Conservation (phyloP, 2,888 invertebrate genomes). For the Limenitis camilla region DNA sequence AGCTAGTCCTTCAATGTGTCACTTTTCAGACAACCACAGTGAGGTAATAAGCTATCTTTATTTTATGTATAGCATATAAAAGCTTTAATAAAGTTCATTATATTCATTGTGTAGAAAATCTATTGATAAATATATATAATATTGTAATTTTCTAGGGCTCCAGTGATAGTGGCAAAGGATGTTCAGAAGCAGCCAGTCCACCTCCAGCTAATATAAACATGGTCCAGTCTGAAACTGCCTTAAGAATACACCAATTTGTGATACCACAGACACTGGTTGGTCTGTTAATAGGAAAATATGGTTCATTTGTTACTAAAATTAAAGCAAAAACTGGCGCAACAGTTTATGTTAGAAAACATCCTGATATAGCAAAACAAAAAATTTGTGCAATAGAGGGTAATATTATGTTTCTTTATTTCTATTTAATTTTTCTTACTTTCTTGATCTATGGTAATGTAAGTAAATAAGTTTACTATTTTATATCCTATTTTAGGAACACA, state of each 20-base stretch:
- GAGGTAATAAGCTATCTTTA: slow-evolving; percentile 57
- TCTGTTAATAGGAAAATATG: slow-evolving; percentile 88
- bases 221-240: slow-evolving; percentile 56
- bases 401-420: not conserved
- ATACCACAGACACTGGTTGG: slow-evolving; percentile 87
- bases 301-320: slow-evolving; percentile 86
- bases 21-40: slow-evolving; percentile 81
- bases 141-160: slow-evolving; percentile 73
- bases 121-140: slow-evolving; percentile 51
- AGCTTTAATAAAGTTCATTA: not conserved
- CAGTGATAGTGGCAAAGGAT: slow-evolving; percentile 89
- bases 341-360: slow-evolving; percentile 86
- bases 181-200: slow-evolving; percentile 82
- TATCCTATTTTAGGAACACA: slow-evolving; percentile 74
- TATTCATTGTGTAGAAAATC: slow-evolving; percentile 48
- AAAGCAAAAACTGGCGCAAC: slow-evolving; percentile 85
- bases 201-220: slow-evolving; percentile 76
- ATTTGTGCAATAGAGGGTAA: slow-evolving; percentile 88
- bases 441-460: not conserved
- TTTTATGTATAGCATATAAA: too few relatives aligned
- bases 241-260: slow-evolving; percentile 81
- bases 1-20: slow-evolving; percentile 79
- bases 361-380: slow-evolving; percentile 82
- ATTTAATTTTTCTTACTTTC: too few relatives aligned
- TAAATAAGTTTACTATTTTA: slow-evolving; percentile 1